Base-by-base conservation (phyloP, 1,140 invertebrate genomes). In the Caenorhabditis latens region DNA sequence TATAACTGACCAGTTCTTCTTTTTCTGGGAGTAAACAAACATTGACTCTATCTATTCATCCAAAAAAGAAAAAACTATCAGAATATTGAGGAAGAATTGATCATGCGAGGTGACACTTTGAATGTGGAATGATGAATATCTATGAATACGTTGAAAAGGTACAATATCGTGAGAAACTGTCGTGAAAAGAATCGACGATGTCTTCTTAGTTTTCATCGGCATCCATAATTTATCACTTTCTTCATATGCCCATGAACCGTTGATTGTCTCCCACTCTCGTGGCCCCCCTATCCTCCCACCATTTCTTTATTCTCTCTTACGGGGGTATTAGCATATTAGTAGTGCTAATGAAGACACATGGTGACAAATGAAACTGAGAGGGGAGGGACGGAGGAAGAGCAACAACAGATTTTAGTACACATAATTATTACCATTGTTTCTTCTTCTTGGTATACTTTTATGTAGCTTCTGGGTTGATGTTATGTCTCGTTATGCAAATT, bases 381-480 rank as follows among this genome's bases (percentile, higher is more conserved):
- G 63, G 63, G n/a, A n/a, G 6, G 32, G 63, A 13, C 7, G 21
- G 32, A 48, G 46, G 40, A 79, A 32, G 13, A 19, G 65, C 21
- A 71, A 19, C 7, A 71, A 79, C 71, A 79, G 71, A 79, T 79
- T 79, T 40, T 11, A 79, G 71, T 79, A n/a, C n/a, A 79, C 71
- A 79, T 79, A 46, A 50, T 79, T 79, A 79, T 79, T 79, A 79
- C 71, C 46, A 79, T 79, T 79, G 71, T 79, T 79, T 79, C 71
- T 79, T 79, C 71, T 53, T 67, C 9, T 43, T 19, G 67, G 67
- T 75, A 75, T 32, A 48, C 67, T 46, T n/a, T 65, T 9, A 9
- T 65, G 21, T 32, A 32, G 32, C 32, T 32, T 32, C 32, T 32
- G 32, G 32, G 32, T 32, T 32, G 32, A 32, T 16, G 14, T 46